Evolutionary conservation across 2,888 invertebrate species (phyloP), one percentile per base, ranked within the genome.

Genomic region (Syrista parreyssii): DNA sequence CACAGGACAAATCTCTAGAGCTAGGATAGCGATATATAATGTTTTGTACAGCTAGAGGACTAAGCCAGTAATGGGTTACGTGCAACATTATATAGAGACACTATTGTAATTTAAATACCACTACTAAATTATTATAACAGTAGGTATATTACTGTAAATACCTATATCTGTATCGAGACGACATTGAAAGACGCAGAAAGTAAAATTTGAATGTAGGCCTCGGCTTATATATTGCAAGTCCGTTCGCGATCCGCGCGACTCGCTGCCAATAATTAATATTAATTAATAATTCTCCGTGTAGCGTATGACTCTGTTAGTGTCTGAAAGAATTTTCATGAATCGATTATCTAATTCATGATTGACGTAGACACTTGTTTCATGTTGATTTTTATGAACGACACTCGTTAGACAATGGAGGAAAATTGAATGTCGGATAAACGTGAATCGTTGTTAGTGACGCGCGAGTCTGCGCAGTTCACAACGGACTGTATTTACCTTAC

Each of bases 1-100:
- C 87, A 89, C 88, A 86, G 87, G 89, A 90, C 88, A 90, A 90
- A 90, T 88, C 89, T 89, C 84, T 90, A 89, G 89, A 87, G 85
- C 87, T 90, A 89, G 88, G 84, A 82, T 84, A 86, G 84, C 83
- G 82, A 87, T 88, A 90, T 89, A 90, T 90, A 89, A 90, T 90
- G 90, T 90, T 90, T 90, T 90, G 90, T 90, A 90, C 90, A 90
- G 90, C 88, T 90, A 90, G 90, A 86, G 88, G 84, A 90, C 87
- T 90, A 90, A 90, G 90, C 90, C 90, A 90, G 90, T 90, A 89
- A 80, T 83, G 90, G 90, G 90, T 90, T 90, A 90, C 85, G 90
- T 90, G 90, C 90, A 90, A 90, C 90, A 89, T 89, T 90, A 89
- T 89, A 89, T 89, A 87, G 86, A 82, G 81, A 85, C 83, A 88